Conservation (phyloP, 2,888 invertebrate genomes). For the Apamea monoglypha region DNA sequence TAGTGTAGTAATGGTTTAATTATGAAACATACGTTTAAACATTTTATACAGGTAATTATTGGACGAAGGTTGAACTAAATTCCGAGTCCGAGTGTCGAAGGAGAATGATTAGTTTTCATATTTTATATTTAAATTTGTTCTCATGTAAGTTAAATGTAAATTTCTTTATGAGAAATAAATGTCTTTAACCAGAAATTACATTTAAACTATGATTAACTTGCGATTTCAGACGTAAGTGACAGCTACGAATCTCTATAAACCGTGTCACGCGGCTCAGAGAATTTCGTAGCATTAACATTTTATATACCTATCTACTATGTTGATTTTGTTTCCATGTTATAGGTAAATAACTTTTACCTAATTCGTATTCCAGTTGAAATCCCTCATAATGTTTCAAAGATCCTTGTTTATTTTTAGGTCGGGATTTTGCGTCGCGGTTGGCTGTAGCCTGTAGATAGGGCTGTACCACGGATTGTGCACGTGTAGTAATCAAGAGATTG, state of each 20-base stretch:
- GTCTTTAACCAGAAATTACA: no score
- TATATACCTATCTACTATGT: neutral
- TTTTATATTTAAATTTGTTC: no score
- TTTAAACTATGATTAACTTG: conserved; percentile 9
- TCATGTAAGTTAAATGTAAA: no score
- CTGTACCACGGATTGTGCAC: neutral
- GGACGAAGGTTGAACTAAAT: neutral
- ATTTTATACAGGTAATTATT: conserved; percentile 10
- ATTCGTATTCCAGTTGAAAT: neutral
- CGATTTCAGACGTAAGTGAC: neutral
- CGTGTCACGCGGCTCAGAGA: neutral
- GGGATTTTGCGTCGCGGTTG: neutral
- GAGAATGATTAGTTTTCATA: no score
- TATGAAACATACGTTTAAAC: neutral
- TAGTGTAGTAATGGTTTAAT: conserved; percentile 10
- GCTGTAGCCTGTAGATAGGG: conserved; percentile 4
- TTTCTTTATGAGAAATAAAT: no score
- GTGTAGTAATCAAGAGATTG: neutral
- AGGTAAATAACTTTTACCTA: neutral
- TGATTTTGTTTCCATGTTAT: neutral
- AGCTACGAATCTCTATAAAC: no score
- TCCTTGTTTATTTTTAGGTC: neutral
- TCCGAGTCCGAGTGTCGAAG: no score
- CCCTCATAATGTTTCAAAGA: neutral
- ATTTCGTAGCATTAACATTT: neutral